Conservation (phyloP, 1,140 invertebrate genomes). For the Cylas formicarius region DNA sequence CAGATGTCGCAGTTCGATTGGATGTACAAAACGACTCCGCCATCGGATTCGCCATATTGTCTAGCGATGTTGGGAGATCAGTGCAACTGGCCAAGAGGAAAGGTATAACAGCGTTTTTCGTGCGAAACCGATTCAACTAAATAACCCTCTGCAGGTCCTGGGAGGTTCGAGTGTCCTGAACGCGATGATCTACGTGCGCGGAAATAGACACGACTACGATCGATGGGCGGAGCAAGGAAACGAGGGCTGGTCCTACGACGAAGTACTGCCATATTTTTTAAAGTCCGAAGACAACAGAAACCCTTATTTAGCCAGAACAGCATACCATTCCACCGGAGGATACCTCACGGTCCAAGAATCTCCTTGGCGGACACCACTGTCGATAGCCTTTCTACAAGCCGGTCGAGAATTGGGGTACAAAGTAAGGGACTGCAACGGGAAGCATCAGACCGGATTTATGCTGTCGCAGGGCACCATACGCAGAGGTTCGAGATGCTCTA, state of each 20-base stretch:
- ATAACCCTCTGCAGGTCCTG: conserved; percentile 47
- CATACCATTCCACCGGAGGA: conserved; percentile 70
- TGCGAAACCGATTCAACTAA: not conserved
- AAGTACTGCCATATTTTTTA: conserved; percentile 80
- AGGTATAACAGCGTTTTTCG: conserved; percentile 20
- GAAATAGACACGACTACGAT: conserved; percentile 87
- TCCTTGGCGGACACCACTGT: conserved; percentile 71
- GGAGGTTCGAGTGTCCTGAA: conserved; percentile 94
- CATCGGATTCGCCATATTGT: conserved; percentile 64
- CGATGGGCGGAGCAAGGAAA: conserved; percentile 83
- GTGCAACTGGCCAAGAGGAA: conserved; percentile 80
- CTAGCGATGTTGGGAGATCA: conserved; percentile 75
- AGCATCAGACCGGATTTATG: conserved; percentile 78
- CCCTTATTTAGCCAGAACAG: conserved; percentile 63
- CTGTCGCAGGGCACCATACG: conserved; percentile 77
- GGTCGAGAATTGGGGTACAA: conserved; percentile 70
- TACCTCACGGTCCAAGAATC: conserved; percentile 79
- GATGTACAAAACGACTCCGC: conserved; percentile 85
- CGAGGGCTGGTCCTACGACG: conserved; percentile 81
- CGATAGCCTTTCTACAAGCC: conserved; percentile 73
- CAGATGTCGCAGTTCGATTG: conserved; percentile 82
- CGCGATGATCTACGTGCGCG: conserved; percentile 92
- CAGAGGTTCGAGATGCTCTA: conserved; percentile 79
- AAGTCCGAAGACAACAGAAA: conserved; percentile 85
- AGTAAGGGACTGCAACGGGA: conserved; percentile 74